Base-by-base conservation (phyloP, 2,888 invertebrate genomes). In the Drosophila pseudotalamancana region DNA sequence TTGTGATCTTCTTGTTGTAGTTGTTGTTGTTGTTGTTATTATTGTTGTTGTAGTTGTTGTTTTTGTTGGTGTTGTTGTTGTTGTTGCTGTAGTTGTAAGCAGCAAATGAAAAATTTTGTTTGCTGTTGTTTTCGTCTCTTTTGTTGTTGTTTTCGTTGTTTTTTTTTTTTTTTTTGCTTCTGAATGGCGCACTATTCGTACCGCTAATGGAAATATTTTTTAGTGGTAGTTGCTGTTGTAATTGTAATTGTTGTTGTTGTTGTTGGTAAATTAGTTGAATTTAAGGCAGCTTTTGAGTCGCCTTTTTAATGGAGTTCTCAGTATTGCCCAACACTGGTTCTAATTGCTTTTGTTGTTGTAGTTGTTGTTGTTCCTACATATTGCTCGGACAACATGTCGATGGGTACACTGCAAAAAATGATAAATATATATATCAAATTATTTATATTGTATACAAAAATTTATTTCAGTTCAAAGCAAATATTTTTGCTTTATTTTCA, bases 321-420 rank as follows among this genome's bases (percentile, higher is more conserved):
- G 37, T 53, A 54, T 72, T 43, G 72, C 55, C 55, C 72, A 65
- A 76, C 50, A 57, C 40, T 48, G 18, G 31, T 29, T 48, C 45
- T 71, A 29, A 61, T 75, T 60, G 50, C 37, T 51, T 46, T 39
- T 77, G 56, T 42, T 32, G 6, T 19, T 48, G 40, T 43, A 25
- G 60, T 55, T 69, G 59, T 25, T 55, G 42, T 53, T 72, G 79
- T 57, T 60, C n/a, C 59, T 59, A 72, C 69, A 74, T 54, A 65
- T 60, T 80, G 68, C 63, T 35, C 19, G 42, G 57, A 42, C 80
- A 83, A 78, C 81, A 81, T 81, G 79, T 62, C 48, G 25, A 59
- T 68, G 59, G 42, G 42, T 45, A 42, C 19, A 57, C 67, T 77
- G 46, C 8, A 60, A 65, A 2, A 6, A 6, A 42, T n/a, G 14